Conservation (phyloP, 2,113 vertebrate genomes). For the Leptocoma aspasia region DNA sequence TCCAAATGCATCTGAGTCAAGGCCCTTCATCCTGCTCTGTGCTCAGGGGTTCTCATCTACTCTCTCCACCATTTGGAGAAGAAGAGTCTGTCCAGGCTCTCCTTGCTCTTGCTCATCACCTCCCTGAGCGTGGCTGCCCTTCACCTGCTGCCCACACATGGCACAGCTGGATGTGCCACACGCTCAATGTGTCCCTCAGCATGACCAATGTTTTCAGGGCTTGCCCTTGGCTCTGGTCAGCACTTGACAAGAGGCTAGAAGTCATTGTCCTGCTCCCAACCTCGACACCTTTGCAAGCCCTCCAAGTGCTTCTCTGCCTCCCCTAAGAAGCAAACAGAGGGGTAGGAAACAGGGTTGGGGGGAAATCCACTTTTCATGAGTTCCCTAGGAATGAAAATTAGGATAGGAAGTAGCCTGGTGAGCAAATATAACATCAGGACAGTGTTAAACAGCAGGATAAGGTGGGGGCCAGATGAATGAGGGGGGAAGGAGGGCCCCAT, state of each 20-base stretch:
- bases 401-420: background rate
- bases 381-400: background rate
- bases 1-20: background rate
- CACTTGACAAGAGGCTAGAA: background rate
- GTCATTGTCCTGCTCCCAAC: background rate
- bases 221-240: background rate
- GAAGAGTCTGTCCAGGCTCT: background rate
- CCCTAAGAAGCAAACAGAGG: fast-evolving
- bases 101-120: background rate
- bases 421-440: background rate
- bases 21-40: background rate
- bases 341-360: fast-evolving
- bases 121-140: background rate
- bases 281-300: background rate
- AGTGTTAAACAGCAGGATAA: background rate
- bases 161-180: fast-evolving
- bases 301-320: background rate
- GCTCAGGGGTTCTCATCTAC: background rate
- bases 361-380: background rate
- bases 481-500: background rate
- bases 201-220: fast-evolving
- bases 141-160: fast-evolving
- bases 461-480: background rate
- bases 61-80: background rate
- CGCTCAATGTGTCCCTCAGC: fast-evolving